Evolutionary conservation across 1,140 invertebrate species (phyloP).

Genomic region (Papilio glaucus): DNA sequence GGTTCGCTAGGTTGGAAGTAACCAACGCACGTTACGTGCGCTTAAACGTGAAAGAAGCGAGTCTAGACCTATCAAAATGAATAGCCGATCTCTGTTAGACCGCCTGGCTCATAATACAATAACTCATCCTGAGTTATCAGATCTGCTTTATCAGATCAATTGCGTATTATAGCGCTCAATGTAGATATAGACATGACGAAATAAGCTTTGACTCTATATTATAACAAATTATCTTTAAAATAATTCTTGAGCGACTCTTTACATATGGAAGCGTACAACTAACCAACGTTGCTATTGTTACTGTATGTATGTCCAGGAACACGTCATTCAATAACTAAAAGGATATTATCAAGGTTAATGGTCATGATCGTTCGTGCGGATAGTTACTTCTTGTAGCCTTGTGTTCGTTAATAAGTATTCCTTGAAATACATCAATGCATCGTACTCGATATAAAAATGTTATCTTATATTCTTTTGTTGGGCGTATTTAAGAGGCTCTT

Average conservation of each 20-base stretch:
- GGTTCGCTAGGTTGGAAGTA: too few relatives aligned
- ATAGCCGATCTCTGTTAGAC: too few relatives aligned
- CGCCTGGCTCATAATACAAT: too few relatives aligned
- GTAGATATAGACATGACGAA: not conserved
- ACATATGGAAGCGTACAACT: not conserved
- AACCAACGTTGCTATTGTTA: not conserved
- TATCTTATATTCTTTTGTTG: not conserved
- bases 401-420: slow-evolving; percentile 3
- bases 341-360: not conserved
- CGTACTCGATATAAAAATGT: not conserved
- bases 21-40: too few relatives aligned
- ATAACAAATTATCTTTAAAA: not conserved
- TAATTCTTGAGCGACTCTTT: not conserved
- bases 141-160: too few relatives aligned
- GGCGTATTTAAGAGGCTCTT: too few relatives aligned
- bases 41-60: too few relatives aligned
- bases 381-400: not conserved
- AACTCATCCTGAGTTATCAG: not conserved
- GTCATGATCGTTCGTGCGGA: not conserved
- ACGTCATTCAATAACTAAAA: not conserved
- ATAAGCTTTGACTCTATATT: not conserved
- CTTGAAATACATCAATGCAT: not conserved
- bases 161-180: too few relatives aligned
- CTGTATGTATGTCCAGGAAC: not conserved
- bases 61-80: too few relatives aligned